Evolutionary conservation across 2,113 vertebrate genomes (phyloP).

Genomic region (Lethenteron reissneri): DNA sequence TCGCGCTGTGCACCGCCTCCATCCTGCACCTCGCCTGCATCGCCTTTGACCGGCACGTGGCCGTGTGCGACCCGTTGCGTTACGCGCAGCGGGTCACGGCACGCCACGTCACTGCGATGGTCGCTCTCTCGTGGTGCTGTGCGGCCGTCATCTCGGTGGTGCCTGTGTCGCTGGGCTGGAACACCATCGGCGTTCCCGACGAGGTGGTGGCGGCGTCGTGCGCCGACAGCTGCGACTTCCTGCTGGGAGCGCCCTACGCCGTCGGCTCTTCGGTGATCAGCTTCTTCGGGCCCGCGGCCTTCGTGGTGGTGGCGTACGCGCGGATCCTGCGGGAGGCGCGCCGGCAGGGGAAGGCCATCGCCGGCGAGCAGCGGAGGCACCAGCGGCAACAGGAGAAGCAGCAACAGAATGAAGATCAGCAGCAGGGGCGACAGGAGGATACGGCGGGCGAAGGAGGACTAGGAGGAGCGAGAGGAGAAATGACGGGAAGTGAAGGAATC

Average conservation of each 20-base stretch:
- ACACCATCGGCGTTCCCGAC: slow-evolving; percentile 33
- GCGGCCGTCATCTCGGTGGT: slow-evolving; percentile 39
- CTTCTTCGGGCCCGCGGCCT: slow-evolving; percentile 57
- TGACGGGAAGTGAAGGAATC: too few relatives aligned
- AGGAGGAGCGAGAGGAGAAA: too few relatives aligned
- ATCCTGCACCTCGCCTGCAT: slow-evolving; percentile 24
- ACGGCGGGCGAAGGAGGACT: too few relatives aligned
- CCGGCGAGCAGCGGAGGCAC: slow-evolving; percentile 8
- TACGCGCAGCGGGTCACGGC: slow-evolving; percentile 36
- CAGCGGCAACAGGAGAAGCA: too few relatives aligned
- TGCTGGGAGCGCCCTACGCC: slow-evolving; percentile 45
- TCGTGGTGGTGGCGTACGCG: slow-evolving; percentile 76
- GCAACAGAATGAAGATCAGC: too few relatives aligned
- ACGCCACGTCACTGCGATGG: slow-evolving; percentile 28
- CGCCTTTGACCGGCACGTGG: slow-evolving; percentile 19
- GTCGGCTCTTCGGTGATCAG: slow-evolving; percentile 54
- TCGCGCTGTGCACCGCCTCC: slow-evolving; percentile 19
- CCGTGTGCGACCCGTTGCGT: slow-evolving; percentile 19
- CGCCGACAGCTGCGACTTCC: slow-evolving; percentile 31
- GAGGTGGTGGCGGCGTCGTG: not conserved
- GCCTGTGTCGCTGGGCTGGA: slow-evolving; percentile 84
- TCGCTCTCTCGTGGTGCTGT: slow-evolving; percentile 49
- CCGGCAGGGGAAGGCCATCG: slow-evolving; percentile 43
- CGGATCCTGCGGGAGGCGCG: slow-evolving; percentile 59
- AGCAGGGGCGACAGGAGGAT: too few relatives aligned